Conservation (phyloP, 23 tunicate species). For the Trididemnum miniatum region DNA sequence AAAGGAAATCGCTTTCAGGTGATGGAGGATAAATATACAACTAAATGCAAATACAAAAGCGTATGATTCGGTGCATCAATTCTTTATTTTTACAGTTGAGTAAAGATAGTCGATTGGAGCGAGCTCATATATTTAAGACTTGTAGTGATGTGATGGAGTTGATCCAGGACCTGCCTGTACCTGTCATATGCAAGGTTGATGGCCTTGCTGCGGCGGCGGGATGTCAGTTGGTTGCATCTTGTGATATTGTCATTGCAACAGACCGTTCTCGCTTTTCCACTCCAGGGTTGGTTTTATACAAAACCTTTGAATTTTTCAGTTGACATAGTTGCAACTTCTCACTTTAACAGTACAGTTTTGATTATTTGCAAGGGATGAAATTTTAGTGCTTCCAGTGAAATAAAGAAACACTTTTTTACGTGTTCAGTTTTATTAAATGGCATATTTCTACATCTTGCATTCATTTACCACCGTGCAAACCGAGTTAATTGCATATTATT, state of each 20-base stretch:
- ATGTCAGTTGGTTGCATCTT: slow-evolving; percentile 80
- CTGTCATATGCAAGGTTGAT: slow-evolving; percentile 72
- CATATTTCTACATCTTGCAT: too few species aligned
- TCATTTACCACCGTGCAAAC: too few species aligned
- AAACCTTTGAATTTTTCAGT: too few species aligned
- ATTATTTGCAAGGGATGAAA: too few species aligned
- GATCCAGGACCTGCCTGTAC: slow-evolving; percentile 79
- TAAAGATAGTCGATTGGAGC: slow-evolving; percentile 49
- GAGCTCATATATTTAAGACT: slow-evolving; percentile 57
- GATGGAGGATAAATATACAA: too few species aligned
- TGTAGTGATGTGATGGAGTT: slow-evolving; percentile 84
- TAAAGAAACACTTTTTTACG: too few species aligned
- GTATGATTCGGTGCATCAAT: too few species aligned
- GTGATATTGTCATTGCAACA: slow-evolving; percentile 76
- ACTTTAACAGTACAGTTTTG: background rate
- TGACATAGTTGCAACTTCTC: background rate
- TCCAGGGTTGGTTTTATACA: slow-evolving; percentile 50
- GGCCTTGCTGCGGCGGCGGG: slow-evolving; percentile 93
- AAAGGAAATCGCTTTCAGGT: too few species aligned
- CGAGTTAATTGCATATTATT: too few species aligned
- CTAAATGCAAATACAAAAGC: too few species aligned
- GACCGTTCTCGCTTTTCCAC: slow-evolving; percentile 69
- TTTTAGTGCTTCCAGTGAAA: too few species aligned
- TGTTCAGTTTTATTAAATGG: too few species aligned
- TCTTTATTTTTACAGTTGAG: slow-evolving; percentile 31